Evolutionary conservation across 2,888 invertebrate genomes (phyloP), one percentile per base, ranked within the genome.

Genomic region (Cerceris rybyensis): DNA sequence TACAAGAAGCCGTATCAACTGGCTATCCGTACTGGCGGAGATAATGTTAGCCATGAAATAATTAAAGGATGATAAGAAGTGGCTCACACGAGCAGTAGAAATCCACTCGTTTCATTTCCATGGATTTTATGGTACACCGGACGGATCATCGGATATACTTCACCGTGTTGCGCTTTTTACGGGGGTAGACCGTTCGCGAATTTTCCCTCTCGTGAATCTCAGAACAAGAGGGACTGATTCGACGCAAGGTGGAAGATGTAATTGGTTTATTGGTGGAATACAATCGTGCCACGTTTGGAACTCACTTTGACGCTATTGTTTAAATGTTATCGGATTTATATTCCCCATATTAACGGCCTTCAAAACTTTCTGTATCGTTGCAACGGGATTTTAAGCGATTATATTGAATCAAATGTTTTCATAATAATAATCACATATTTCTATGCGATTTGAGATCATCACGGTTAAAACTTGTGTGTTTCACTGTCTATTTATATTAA

Each of bases 91-190:
- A 8, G 7, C 57, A 7, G 9, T 6, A 42, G 57, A 43, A 54
- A 67, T 66, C 65, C 58, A 41, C 55, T 57, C 57, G 49, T 70
- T 71, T 71, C 54, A 43, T 71, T 71, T 71, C 41, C n/a, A n/a
- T n/a, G 66, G 59, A 71, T 71, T 71, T 71, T 42, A 71, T n/a
- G 39, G 43, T 0, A 66, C 17, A 28, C 13, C 17, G 71, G 57
- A 41, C 41, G 64, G n/a, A 49, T 68, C 61, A 57, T 11, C 28
- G 11, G 46, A 54, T 64, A 42, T 60, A 70, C 57, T 65, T 75
- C 57, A 42, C 42, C 46, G 63, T 11, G 14, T 59, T 65, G 54
- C 13, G 55, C 43, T 49, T 9, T 52, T 16, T 39, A 39, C 50
- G 46, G 14, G 17, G 17, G 42, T 42, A 42, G 41, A 65, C 41